Evolutionary conservation across 92 coral and sea anemone species (phyloP).

Genomic region (Hydrozoanthus gracilis): DNA sequence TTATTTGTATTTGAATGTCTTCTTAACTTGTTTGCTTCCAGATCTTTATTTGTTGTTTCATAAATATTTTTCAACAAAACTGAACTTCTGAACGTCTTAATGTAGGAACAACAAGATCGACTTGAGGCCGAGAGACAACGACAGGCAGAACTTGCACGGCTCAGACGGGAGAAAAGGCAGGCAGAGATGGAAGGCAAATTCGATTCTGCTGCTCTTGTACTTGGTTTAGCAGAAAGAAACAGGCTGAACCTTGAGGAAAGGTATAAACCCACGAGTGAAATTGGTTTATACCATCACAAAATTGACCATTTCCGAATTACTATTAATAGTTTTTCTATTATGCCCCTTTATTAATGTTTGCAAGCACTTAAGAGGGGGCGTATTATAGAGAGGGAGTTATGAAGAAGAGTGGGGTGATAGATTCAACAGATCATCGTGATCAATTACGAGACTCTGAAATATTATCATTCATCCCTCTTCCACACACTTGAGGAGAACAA

Average conservation of each 20-base stretch:
- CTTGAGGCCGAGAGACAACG: conserved; percentile 76
- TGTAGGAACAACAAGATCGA: conserved; percentile 86
- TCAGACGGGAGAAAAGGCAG: conserved; percentile 87
- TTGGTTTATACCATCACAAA: neutral
- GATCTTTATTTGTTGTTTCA: neutral
- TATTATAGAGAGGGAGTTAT: too few species aligned
- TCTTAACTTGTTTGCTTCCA: neutral
- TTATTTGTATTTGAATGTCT: too few species aligned
- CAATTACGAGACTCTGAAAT: too few species aligned
- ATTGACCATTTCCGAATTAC: too few species aligned
- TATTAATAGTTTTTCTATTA: neutral
- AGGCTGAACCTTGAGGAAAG: conserved; percentile 83
- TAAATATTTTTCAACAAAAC: neutral
- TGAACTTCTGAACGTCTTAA: neutral
- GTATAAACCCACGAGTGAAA: conserved; percentile 30
- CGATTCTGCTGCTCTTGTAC: conserved; percentile 90
- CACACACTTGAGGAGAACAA: too few species aligned
- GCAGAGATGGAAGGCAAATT: conserved; percentile 84
- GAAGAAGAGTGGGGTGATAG: too few species aligned
- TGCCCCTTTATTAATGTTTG: neutral
- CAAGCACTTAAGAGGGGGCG: neutral
- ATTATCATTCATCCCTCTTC: too few species aligned
- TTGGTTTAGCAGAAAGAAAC: conserved; percentile 94
- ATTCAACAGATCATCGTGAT: too few species aligned
- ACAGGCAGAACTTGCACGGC: conserved; percentile 85